These are phyloP conservation scores for Bellardia pandia DNA, from an alignment of 2,888 invertebrate genomes.

Conservation along the genomic window DNA sequence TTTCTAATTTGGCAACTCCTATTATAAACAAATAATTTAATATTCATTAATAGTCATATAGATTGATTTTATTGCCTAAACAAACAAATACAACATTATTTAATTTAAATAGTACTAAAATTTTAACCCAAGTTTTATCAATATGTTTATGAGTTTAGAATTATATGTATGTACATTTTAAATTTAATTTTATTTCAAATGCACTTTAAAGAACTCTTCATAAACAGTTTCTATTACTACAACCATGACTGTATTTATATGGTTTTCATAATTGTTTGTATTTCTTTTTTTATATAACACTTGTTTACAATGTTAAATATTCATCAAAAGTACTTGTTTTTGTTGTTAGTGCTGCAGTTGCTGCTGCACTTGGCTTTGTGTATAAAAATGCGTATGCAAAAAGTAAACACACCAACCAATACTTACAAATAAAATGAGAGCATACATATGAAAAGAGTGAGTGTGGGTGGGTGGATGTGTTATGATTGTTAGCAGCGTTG, in stretches of 20 bases:
- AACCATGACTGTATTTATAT: neutral
- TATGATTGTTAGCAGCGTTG: neutral
- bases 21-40: too few species aligned
- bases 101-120: too few species aligned
- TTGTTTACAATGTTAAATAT: slow-evolving; percentile 48
- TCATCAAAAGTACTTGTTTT: slow-evolving; percentile 32
- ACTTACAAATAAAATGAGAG: neutral
- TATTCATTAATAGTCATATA: too few species aligned
- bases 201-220: neutral
- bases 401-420: neutral
- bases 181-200: too few species aligned
- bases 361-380: neutral
- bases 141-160: too few species aligned
- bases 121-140: too few species aligned
- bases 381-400: slow-evolving; percentile 25
- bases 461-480: neutral
- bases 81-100: too few species aligned
- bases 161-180: too few species aligned
- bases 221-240: neutral
- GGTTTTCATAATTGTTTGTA: slow-evolving; percentile 1
- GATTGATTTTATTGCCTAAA: too few species aligned
- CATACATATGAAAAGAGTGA: neutral
- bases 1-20: too few species aligned
- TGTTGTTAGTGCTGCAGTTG: slow-evolving; percentile 7
- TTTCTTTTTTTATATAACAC: neutral